Conservation (phyloP, 2,888 invertebrate species). For the Megastigmus dorsalis region DNA sequence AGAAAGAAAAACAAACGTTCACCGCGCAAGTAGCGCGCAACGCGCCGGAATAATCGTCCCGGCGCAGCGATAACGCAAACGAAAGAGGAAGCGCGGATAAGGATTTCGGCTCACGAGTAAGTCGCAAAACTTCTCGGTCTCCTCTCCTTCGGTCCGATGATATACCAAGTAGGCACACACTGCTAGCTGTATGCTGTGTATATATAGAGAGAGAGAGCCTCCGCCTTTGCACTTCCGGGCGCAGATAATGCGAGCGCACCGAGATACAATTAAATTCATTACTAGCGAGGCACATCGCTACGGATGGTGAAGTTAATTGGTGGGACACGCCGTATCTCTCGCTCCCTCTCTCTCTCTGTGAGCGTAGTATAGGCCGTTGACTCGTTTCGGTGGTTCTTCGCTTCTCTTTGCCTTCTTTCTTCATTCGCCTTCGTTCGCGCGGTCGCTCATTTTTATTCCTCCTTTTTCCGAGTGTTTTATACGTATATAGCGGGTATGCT, state of each 20-base stretch:
- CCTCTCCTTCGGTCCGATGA: neutral
- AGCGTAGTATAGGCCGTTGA: constrained; percentile 41
- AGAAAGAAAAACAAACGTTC: too few species aligned
- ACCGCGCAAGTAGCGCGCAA: too few species aligned
- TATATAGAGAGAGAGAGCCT: too few species aligned
- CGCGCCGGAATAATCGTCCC: too few species aligned
- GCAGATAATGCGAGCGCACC: constrained; percentile 34
- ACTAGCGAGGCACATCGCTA: constrained; percentile 50
- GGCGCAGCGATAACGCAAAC: too few species aligned
- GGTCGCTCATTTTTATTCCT: neutral
- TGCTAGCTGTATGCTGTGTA: too few species aligned
- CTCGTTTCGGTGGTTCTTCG: constrained; percentile 28
- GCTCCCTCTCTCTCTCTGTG: too few species aligned
- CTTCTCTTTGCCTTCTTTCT: neutral
- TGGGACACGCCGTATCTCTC: constrained; percentile 17
- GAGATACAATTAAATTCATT: constrained; percentile 62
- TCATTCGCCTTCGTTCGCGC: neutral
- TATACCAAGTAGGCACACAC: too few species aligned
- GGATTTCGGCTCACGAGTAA: too few species aligned
- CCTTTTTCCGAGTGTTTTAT: neutral
- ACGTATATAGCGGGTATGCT: neutral
- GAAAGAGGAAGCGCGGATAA: too few species aligned
- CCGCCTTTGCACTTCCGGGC: constrained; percentile 46
- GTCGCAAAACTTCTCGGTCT: too few species aligned
- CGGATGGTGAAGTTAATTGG: constrained; percentile 60